phyloP scores from a whole-genome alignment of 1,140 invertebrate genomes.

The Drosophila seguyi region DNA sequence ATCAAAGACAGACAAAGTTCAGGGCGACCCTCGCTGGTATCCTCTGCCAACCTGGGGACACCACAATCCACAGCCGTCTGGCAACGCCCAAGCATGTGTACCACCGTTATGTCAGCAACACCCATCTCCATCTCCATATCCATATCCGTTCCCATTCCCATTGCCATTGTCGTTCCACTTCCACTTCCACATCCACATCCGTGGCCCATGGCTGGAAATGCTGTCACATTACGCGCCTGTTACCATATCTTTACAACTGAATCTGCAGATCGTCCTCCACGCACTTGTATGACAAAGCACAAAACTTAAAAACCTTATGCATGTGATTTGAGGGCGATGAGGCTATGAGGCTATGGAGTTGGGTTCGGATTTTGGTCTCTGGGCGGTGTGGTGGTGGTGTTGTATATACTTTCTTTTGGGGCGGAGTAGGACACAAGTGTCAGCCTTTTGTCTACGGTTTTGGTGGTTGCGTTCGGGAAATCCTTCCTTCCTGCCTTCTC shows the following conservation, averaged over 20 bases:
- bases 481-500: constrained; percentile 49
- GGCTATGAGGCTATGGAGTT: constrained; percentile 7
- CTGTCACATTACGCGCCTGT: constrained; percentile 81
- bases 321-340: constrained; percentile 73
- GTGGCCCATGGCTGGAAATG: constrained; percentile 32
- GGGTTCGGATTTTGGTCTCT: background rate
- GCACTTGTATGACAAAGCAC: constrained; percentile 81
- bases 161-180: background rate
- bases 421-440: constrained; percentile 57
- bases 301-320: constrained; percentile 83
- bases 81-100: constrained; percentile 78
- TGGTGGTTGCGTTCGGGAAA: constrained; percentile 57
- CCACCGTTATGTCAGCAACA: constrained; percentile 32
- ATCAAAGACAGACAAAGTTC: too few relatives aligned
- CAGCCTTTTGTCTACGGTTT: constrained; percentile 54
- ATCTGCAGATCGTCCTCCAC: constrained; percentile 77
- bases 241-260: constrained; percentile 83
- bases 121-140: constrained; percentile 1
- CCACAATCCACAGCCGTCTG: constrained; percentile 29
- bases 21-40: constrained; percentile 37
- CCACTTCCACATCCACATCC: constrained; percentile 9
- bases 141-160: background rate
- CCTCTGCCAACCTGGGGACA: constrained; percentile 23
- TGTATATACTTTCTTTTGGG: constrained; percentile 14
- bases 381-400: background rate